Evolutionary conservation across 2,797 vertebrate genomes (phyloP), one percentile per base, ranked within the genome.

Genomic region (Sebastiscus tertius): DNA sequence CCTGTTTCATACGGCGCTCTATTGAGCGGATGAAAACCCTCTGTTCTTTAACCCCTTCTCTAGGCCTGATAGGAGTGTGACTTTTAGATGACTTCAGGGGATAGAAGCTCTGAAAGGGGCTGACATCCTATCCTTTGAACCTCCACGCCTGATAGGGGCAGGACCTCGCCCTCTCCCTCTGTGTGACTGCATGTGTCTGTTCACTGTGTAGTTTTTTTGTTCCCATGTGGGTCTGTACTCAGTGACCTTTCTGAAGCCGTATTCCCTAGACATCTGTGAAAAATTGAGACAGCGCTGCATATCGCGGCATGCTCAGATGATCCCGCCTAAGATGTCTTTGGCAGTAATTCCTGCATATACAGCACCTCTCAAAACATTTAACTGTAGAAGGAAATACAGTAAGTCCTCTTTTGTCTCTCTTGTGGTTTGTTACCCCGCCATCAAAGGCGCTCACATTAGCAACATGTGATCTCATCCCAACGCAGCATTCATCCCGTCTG

Each of bases 61-160:
- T 68, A 68, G 59, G 76, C 59, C 77, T 55, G 73, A 67, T 72
- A 75, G 70, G 20, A 77, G 61, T 70, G 77, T 87, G 91, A 89
- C 92, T 94, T 92, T 92, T 89, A 91, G 81, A 90, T 93, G 86
- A 93, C 93, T 93, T 91, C 75, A 89, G 92, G 91, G 90, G 88
- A 93, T 92, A 82, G 85, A 82, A 80, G 87, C 77, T 87, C 86
- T 91, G 84, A 93, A 93, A 92, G 83, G 70, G 77, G 63, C 75
- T 93, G 93, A 93, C 87, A 94, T 92, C 92, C 81, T 76, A 91
- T 93, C 91, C 85, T 89, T 92, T 93, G 87, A 94, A 91, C 87
- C 85, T 87, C 87, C n/a, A 9, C 9, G 76, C 55, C 82, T 88
- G 90, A 90, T 89, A 84, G 83, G 85, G 86, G 75, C 87, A 86